Base-by-base conservation (phyloP, 2,797 vertebrate genomes). In the Girardinus metallicus region DNA sequence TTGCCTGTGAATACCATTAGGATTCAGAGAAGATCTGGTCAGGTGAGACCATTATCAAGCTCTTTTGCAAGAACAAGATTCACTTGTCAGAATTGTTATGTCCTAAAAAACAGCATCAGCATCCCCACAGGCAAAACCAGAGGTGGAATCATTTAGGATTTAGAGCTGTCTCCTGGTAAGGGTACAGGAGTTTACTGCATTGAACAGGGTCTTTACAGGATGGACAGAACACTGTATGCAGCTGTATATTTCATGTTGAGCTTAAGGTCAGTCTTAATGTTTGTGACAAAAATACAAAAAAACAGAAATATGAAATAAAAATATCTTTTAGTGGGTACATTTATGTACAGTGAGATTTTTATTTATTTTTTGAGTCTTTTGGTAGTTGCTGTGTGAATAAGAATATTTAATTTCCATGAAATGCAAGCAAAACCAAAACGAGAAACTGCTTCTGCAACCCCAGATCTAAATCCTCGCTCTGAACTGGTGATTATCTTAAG, bases 401-500 rank as follows among this genome's bases (percentile, higher is more conserved):
- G 80, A 72, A 85, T 82, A 39, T 76, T 84, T 64, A 49, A 76
- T 26, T 36, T 64, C 60, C 15, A 10, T 64, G 72, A 88, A 80
- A 87, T 57, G 74, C 76, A 86, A 62, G 10, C 75, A 60, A 62
- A 76, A 72, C 77, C 75, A 81, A 83, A 84, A 81, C 39, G 46
- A 79, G 77, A 81, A 81, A 85, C 73, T 76, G 64, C 87, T 83
- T 80, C 86, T 79, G 76, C 73, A 85, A 79, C 64, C 80, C 15
- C 5, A 46, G 82, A 76, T 66, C 76, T 82, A 31, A 90, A 91
- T 91, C 82, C 88, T 83, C 76, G 85, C 85, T 83, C 79, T 78
- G 84, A 94, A 89, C 87, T 49, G 3, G 78, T 83, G 89, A 91
- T 94, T 93, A 95, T 94, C 87, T 88, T 74, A 79, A 81, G 84